Evolutionary conservation across 1,140 invertebrate species (phyloP).

Genomic region (Tetramorium simillimum): DNA sequence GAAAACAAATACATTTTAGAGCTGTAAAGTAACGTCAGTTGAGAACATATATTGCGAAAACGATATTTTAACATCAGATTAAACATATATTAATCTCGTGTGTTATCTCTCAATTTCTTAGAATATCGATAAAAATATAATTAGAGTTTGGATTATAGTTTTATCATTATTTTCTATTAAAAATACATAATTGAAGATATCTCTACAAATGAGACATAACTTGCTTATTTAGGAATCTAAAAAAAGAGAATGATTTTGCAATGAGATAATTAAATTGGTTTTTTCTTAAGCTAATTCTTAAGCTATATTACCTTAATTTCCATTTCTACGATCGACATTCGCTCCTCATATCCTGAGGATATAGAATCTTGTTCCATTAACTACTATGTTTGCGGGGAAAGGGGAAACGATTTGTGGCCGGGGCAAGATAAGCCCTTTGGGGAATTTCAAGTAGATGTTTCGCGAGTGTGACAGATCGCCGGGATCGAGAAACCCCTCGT

Average conservation of each 20-base stretch:
- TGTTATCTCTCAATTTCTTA: background rate
- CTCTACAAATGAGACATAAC: background rate
- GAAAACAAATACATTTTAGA: background rate
- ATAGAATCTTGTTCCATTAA: conserved; percentile 51
- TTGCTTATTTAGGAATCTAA: background rate
- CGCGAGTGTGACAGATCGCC: conserved; percentile 30
- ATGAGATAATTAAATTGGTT: background rate
- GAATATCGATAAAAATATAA: background rate
- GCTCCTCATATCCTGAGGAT: background rate
- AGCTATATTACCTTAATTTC: background rate
- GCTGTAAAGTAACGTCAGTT: background rate
- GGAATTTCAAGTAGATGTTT: conserved; percentile 25
- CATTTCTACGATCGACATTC: background rate
- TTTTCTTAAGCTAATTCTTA: background rate
- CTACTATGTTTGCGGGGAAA: conserved; percentile 39
- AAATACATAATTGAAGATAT: background rate
- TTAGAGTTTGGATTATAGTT: background rate
- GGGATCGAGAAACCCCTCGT: background rate
- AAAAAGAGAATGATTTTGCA: background rate
- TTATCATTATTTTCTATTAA: background rate
- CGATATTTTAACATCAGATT: background rate
- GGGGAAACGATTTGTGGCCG: conserved; percentile 49
- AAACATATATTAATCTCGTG: background rate
- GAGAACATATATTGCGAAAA: background rate
- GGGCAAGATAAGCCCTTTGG: conserved; percentile 35